These are phyloP conservation scores for Proteles cristata DNA, from an alignment of 2,113 vertebrate species.

Conservation along the genomic window DNA sequence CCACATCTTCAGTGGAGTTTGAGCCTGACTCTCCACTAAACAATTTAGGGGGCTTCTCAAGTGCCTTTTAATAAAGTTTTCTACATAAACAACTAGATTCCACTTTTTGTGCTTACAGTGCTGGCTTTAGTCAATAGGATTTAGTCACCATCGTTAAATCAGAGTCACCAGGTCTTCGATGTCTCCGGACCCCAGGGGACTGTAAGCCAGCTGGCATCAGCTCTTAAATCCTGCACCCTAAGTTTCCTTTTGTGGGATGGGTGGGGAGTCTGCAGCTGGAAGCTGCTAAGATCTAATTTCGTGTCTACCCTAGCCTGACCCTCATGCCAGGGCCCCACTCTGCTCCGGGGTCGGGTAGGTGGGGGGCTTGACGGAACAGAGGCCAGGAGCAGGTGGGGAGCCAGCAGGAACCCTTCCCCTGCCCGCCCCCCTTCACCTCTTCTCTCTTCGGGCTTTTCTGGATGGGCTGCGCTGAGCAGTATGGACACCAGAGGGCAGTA, in stretches of 20 bases:
- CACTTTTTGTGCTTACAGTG: neutral
- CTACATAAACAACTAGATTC: neutral
- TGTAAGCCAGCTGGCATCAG: neutral
- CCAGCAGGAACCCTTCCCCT: rapidly evolving
- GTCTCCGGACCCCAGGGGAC: neutral
- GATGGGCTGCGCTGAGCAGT: neutral
- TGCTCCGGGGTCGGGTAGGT: neutral
- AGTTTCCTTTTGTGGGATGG: neutral
- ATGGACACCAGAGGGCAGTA: slow-evolving; percentile 47
- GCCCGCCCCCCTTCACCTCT: neutral
- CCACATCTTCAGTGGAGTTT: neutral
- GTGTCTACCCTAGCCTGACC: neutral
- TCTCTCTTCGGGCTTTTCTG: neutral
- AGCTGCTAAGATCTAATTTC: neutral
- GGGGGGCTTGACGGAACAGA: neutral
- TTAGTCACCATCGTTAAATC: neutral
- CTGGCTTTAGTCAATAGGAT: neutral
- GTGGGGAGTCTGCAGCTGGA: neutral
- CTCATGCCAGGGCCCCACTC: rapidly evolving
- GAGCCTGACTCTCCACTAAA: neutral
- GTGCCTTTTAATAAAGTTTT: neutral
- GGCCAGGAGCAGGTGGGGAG: neutral
- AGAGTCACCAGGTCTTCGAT: neutral
- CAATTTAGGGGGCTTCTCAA: neutral
- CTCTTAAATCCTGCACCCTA: neutral